Base-by-base conservation (phyloP, 64 coral and sea anemone species). In the Porites lutea region DNA sequence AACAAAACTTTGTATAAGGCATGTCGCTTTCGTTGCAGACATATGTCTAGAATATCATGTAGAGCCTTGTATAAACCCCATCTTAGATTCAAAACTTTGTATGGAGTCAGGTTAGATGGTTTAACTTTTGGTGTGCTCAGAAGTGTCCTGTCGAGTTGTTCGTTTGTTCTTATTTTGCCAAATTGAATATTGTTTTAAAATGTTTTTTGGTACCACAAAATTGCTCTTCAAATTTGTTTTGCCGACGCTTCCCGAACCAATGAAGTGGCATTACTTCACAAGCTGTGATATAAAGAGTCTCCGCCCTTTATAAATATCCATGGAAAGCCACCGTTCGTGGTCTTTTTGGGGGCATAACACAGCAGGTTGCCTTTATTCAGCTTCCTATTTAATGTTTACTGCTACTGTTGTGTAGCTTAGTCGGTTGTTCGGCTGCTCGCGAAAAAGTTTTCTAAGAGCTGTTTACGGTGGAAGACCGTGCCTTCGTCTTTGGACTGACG, bases 281-380 rank as follows among this genome's bases (percentile, higher is more conserved):
- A 47, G 79, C 15, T 83, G 79, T 66, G 79, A 83, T n/a, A 65
- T 65, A 52, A 68, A 44, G 13, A 67, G 62, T 21, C 81, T 84
- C 81, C 81, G 81, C 81, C 81, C 62, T 84, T 22, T 84, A 47
- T 68, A 84, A 84, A 68, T 4, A 52, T 4, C 46, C 51, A 45
- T 61, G 64, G 60, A 68, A 84, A 65, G 69, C 62, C 46, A 47
- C 19, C 59, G 44, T 68, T 68, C 81, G 64, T 51, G 48, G 14
- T 66, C 48, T 84, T 47, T 84, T 84, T 48, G 81, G 48, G 63
- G 63, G 45, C 64, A 68, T 48, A 68, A 84, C 81, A 81, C 46
- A 65, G 62, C 73, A 76, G 48, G 73, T 76, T 48, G 81, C 61
- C 47, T 84, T 69, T 52, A 68, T 84, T 68, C 63, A 84, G 45